Percentiles rank a stretch among this genome's conserved stretches.
phyloP scores from a whole-genome alignment of 2,888 invertebrate species.

The Mamestra brassicae region DNA sequence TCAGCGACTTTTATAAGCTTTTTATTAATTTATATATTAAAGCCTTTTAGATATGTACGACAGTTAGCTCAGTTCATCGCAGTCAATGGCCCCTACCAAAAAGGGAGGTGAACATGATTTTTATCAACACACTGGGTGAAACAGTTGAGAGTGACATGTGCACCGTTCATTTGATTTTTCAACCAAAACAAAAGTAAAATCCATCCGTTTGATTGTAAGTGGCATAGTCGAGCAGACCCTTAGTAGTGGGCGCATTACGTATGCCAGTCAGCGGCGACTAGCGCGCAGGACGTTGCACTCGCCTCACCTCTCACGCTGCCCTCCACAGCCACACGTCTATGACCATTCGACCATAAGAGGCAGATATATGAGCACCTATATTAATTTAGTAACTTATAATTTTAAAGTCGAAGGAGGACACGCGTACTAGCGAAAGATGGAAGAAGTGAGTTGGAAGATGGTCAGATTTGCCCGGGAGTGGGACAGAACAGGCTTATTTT shows the following conservation, averaged over 20 bases:
- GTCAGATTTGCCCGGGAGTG: neutral
- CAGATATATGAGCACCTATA: constrained; percentile 44
- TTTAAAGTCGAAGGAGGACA: neutral
- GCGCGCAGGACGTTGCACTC: constrained; percentile 86
- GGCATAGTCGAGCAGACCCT: constrained; percentile 57
- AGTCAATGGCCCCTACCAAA: constrained; percentile 37
- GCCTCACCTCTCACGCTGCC: constrained; percentile 72
- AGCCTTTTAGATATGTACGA: constrained; percentile 17
- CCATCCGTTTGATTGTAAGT: constrained; percentile 36
- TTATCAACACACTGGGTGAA: neutral
- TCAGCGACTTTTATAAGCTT: constrained; percentile 28
- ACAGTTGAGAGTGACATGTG: neutral
- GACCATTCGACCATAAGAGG: constrained; percentile 64
- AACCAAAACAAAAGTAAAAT: constrained; percentile 45
- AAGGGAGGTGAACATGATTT: neutral
- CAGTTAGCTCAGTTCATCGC: constrained; percentile 23
- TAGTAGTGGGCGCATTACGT: constrained; percentile 78
- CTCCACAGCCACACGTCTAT: constrained; percentile 66
- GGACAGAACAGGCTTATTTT: neutral
- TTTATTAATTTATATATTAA: constrained; percentile 29
- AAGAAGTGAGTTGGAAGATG: neutral
- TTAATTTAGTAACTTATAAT: constrained; percentile 20
- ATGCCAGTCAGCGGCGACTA: constrained; percentile 81
- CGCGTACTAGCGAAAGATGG: neutral
- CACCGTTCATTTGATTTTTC: neutral